Base-by-base conservation (phyloP, 2,797 vertebrate genomes). In the Synaphobranchus kaupii region DNA sequence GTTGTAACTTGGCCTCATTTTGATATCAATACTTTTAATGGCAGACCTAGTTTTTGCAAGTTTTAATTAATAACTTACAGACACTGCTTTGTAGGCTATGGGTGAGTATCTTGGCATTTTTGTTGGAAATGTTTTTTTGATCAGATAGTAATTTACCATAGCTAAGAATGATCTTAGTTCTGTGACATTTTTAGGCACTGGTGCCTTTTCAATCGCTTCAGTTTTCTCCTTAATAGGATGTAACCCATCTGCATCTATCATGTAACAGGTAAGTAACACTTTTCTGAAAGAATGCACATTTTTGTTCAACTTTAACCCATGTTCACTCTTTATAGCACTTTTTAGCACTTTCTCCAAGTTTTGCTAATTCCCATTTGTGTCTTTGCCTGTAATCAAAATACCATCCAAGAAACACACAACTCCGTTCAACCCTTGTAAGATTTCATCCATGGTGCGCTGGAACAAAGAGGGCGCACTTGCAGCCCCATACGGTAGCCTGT, bases 401-500 rank as follows among this genome's bases (percentile, higher is more conserved):
- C 52, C 76, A 68, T 88, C 56, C 2, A 68, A 12, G 60, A 20
- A 88, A 34, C 87, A 88, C 5, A 82, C 28, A 4, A 71, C 58
- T 6, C 48, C 12, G 10, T 50, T 1, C 4, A 88, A 31, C 13
- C 84, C 84, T 48, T 88, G 87, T 50, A 86, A 25, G 0, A 83
- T 22, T 39, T 83, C 58, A 20, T 88, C 60, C 58, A 85, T 58
- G 20, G 71, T 68, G 13, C 9, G 48, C 78, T 83, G 78, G 13
- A 88, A 86, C 8, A 73, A 85, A 44, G 87, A 22, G 13, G 84
- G 76, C 15, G 78, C 17, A n/a, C 84, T 88, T 7, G 56, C 34
- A 17, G 73, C 47, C 2, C 85, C 80, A 86, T 83, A 88, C 5
- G 78, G 63, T 58, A 83, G 28, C 31, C 52, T 80, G 13, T 71